phyloP scores from a whole-genome alignment of 1,140 invertebrate genomes.

The Papilio aristodemus region DNA sequence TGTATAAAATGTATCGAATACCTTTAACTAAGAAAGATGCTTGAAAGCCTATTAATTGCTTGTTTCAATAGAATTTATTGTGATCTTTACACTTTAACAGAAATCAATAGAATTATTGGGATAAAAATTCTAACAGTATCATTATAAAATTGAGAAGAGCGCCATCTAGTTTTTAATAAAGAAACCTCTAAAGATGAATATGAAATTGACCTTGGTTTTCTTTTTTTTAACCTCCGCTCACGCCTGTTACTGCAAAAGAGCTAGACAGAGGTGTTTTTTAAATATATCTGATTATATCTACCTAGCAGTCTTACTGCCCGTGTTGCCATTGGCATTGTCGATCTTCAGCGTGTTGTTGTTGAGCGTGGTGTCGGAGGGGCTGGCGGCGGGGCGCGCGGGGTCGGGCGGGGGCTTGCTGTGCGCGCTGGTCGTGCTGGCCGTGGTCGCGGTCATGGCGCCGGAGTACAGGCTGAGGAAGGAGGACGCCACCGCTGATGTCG shows the following conservation, averaged over 20 bases:
- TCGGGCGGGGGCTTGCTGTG: slow-evolving; percentile 66
- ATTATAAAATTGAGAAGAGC: neutral
- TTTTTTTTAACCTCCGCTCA: no score
- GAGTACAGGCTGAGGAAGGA: slow-evolving; percentile 76
- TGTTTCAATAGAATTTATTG: no score
- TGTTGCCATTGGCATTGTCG: slow-evolving; percentile 71
- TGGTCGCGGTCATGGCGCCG: slow-evolving; percentile 61
- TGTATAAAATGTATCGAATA: no score
- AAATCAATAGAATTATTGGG: no score
- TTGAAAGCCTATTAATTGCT: no score
- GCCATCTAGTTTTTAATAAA: neutral
- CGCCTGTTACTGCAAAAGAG: no score
- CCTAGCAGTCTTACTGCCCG: slow-evolving; percentile 78
- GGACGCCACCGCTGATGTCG: slow-evolving; percentile 64
- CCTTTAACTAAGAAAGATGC: no score
- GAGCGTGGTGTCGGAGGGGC: slow-evolving; percentile 59
- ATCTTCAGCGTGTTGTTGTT: slow-evolving; percentile 72
- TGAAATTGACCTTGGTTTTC: neutral
- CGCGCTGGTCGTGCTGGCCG: slow-evolving; percentile 48
- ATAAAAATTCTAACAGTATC: no score
- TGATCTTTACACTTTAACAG: no score
- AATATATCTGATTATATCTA: no score
- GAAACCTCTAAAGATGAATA: no score
- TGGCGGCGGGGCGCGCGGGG: slow-evolving; percentile 61
- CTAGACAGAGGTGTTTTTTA: no score